Evolutionary conservation across 2,888 invertebrate species (phyloP).

Genomic region (Lathronympha strigana): DNA sequence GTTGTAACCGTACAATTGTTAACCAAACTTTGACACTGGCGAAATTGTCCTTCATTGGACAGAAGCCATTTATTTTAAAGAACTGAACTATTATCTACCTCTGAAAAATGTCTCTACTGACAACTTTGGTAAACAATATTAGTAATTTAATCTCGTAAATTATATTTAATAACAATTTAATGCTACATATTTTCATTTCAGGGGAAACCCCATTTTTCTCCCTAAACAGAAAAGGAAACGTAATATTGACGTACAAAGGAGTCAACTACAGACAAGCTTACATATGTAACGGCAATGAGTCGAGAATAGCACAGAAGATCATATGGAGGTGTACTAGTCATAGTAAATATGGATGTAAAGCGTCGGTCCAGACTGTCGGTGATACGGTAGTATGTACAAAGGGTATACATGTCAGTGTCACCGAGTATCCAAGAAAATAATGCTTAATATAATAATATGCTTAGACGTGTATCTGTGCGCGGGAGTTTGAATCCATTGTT

Average conservation of each 20-base stretch:
- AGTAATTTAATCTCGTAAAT: too few relatives aligned
- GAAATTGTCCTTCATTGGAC: too few relatives aligned
- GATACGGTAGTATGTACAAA: slow-evolving; percentile 46
- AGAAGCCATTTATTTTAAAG: too few relatives aligned
- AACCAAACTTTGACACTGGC: too few relatives aligned
- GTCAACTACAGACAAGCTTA: slow-evolving; percentile 51
- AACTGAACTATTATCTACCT: too few relatives aligned
- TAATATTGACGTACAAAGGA: slow-evolving; percentile 51
- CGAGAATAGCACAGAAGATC: slow-evolving; percentile 48
- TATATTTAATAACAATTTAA: background rate
- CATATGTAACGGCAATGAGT: slow-evolving; percentile 34
- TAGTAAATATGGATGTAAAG: slow-evolving; percentile 55
- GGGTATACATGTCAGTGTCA: slow-evolving; percentile 42
- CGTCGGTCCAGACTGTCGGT: slow-evolving; percentile 58
- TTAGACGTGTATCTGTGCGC: too few relatives aligned
- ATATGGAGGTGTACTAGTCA: slow-evolving; percentile 62
- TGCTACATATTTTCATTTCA: slow-evolving; percentile 1
- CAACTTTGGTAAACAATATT: too few relatives aligned
- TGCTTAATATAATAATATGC: too few relatives aligned
- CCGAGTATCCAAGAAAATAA: too few relatives aligned
- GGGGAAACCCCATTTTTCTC: background rate
- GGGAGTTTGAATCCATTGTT: too few relatives aligned
- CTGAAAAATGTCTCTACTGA: too few relatives aligned
- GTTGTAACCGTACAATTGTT: too few relatives aligned
- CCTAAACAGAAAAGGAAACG: slow-evolving; percentile 49